Evolutionary conservation across 2,888 invertebrate genomes (phyloP), one percentile per base, ranked within the genome.

Genomic region (Himalopsyche kuldschensis): DNA sequence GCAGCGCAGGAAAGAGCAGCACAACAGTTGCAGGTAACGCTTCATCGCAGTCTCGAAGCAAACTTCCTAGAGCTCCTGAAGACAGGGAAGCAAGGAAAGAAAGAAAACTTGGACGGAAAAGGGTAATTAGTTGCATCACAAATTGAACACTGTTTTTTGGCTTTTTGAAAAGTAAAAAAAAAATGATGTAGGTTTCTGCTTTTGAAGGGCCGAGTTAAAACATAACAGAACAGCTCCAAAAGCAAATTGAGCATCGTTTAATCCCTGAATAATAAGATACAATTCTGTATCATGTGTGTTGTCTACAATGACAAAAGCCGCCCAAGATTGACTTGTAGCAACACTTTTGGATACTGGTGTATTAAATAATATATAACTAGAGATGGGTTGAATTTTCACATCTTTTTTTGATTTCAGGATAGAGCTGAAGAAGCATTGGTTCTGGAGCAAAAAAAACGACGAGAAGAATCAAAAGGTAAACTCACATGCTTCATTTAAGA

Each of bases 41-140:
- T 15, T 48, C 35, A 17, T 55, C 35, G 15, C 46, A 24, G 35
- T 63, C 77, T 31, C 55, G 80, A 17, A 80, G 35, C 69, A 85
- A 84, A 75, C 41, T 78, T 11, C 91, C 80, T 11, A 91, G 95
- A 79, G 94, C 94, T 80, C 96, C 96, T 85, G 96, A 96, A 89
- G 96, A 96, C 88, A 94, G 96, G 88, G 96, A 96, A 89, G 90
- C 94, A 15, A 93, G 96, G 87, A 95, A 95, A 90, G 96, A 96
- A 90, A 93, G 96, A 88, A 96, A 96, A 91, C 91, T 96, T 88
- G 95, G 94, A 81, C 93, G 96, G 32, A 96, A 96, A 89, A 93
- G 96, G 91, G 95, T 95, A 78, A 79, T 48, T 27, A n/a, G 20
- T 63, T 75, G 47, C n/a, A 75, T 81, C 41, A 15, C 5, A 30